Conservation (phyloP, 2,888 invertebrate genomes). For the Sarcophaga subvicina region DNA sequence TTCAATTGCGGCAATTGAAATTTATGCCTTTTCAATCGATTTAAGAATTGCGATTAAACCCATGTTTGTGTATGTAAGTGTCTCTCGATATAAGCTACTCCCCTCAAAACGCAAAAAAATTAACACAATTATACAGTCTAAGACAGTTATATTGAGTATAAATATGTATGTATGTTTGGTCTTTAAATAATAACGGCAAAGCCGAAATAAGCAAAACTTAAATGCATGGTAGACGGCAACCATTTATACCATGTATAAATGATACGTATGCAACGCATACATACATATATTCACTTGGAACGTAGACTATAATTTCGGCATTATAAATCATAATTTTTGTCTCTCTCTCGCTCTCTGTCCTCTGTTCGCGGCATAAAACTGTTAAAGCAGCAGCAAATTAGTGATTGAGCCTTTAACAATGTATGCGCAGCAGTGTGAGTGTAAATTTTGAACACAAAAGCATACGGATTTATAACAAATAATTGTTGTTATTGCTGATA, state of each 20-base stretch:
- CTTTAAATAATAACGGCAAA: slow-evolving; percentile 1
- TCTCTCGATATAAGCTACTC: slow-evolving; percentile 35
- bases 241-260: background rate
- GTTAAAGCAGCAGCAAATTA: slow-evolving; percentile 55
- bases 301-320: slow-evolving; percentile 63
- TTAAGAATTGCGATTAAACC: slow-evolving; percentile 46
- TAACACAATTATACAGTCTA: background rate
- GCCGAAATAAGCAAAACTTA: background rate
- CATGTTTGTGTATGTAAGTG: slow-evolving; percentile 25
- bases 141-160: slow-evolving; percentile 17
- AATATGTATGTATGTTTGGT: background rate
- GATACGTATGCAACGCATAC: background rate
- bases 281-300: background rate
- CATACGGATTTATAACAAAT: slow-evolving; percentile 54
- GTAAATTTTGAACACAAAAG: background rate
- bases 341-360: slow-evolving; percentile 6
- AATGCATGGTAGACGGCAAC: background rate
- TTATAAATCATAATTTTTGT: slow-evolving; percentile 67
- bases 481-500: slow-evolving; percentile 34
- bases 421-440: background rate
- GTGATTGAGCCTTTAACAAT: slow-evolving; percentile 63
- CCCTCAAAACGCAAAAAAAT: background rate
- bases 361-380: background rate
- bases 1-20: slow-evolving; percentile 78
- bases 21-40: slow-evolving; percentile 78